A percentile compares a stretch with the other conserved stretches of the same genome.
Conservation (phyloP, 2,113 vertebrate species). For the Xenopus laevis region DNA sequence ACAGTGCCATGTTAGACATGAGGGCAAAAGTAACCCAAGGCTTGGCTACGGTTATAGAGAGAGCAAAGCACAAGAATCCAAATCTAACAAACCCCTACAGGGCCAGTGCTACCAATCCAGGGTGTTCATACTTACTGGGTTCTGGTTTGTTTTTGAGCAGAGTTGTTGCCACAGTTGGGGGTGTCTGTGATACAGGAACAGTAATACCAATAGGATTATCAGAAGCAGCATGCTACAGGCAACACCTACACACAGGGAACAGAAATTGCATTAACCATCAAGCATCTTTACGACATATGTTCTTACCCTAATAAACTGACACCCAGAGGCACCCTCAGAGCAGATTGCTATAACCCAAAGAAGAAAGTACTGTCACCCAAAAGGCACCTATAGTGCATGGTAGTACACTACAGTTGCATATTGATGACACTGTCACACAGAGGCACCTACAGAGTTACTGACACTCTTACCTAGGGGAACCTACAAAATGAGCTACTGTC, state of each 20-base stretch:
- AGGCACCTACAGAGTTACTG: no score
- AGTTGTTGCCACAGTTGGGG: conserved; percentile 71
- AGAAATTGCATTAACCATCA: background rate
- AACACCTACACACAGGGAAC: conserved; percentile 50
- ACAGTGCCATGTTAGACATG: no score
- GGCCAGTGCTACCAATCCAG: conserved; percentile 59
- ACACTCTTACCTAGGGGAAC: no score
- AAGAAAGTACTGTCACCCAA: no score
- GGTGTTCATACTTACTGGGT: conserved; percentile 44
- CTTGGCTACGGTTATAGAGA: background rate
- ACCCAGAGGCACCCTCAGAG: no score
- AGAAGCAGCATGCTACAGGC: conserved; percentile 71
- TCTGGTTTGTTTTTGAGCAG: conserved; percentile 55
- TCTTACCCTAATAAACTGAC: no score
- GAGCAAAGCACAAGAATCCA: background rate
- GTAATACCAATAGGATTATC: conserved; percentile 68
- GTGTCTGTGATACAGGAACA: conserved; percentile 69
- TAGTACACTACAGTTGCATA: no score
- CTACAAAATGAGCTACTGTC: no score
- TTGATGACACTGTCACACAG: no score
- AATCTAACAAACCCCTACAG: conserved; percentile 39
- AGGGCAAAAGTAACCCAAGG: background rate
- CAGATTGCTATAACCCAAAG: no score
- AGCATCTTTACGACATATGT: no score
- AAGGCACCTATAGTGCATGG: no score